Evolutionary conservation across 1,140 invertebrate species (phyloP).

Genomic region (Musca vetustissima): DNA sequence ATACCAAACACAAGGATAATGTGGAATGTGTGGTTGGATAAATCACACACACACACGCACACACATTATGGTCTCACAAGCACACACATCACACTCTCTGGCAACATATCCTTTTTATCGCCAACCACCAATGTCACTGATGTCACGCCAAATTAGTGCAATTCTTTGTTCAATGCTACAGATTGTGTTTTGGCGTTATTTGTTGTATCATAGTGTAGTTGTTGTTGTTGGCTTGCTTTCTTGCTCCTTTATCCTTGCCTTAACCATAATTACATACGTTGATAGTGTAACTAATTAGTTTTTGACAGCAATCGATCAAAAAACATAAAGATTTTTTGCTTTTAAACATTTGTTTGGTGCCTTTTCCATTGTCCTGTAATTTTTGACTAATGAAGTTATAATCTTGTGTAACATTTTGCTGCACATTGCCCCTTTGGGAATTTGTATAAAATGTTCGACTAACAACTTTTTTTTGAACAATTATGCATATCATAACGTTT

Average conservation of each 20-base stretch:
- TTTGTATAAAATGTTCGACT: too few species aligned
- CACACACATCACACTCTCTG: background rate
- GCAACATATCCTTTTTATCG: too few species aligned
- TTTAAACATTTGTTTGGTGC: too few species aligned
- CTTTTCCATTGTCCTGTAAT: background rate
- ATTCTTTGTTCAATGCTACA: background rate
- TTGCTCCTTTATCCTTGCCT: too few species aligned
- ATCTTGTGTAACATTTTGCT: conserved; percentile 1
- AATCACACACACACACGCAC: background rate
- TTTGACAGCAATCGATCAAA: conserved; percentile 22
- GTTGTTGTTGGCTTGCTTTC: too few species aligned
- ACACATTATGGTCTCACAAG: background rate
- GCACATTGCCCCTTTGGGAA: background rate
- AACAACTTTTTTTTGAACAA: too few species aligned
- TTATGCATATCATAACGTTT: too few species aligned
- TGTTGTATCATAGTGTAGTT: too few species aligned
- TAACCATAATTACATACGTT: conserved; percentile 19
- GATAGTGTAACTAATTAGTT: conserved; percentile 16
- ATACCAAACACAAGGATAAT: too few species aligned
- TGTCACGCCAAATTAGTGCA: conserved; percentile 21
- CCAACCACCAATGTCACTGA: conserved; percentile 3
- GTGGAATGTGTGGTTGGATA: too few species aligned
- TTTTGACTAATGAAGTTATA: conserved; percentile 23
- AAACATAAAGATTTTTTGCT: too few species aligned
- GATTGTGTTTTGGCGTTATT: too few species aligned